Conservation (phyloP, 1,140 invertebrate genomes). For the Hylaeus volcanicus region DNA sequence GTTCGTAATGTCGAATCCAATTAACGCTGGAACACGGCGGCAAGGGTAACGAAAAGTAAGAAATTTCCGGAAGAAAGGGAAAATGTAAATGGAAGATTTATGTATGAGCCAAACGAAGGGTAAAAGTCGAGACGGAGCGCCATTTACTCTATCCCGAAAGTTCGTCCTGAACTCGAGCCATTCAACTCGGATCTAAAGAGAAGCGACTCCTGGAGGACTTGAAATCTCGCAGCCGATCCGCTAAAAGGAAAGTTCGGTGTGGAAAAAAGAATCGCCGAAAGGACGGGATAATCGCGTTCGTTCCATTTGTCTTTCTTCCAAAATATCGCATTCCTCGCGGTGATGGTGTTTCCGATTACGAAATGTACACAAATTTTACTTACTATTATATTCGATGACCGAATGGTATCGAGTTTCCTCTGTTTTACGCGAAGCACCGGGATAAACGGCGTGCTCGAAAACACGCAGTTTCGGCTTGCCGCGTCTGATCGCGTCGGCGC, state of each 20-base stretch:
- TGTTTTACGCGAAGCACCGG: too few relatives aligned
- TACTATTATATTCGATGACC: background rate
- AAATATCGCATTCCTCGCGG: background rate
- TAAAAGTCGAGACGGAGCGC: slow-evolving; percentile 23
- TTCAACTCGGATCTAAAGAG: slow-evolving; percentile 35
- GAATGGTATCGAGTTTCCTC: too few relatives aligned
- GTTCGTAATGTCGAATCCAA: slow-evolving; percentile 43
- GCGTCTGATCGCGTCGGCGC: too few relatives aligned
- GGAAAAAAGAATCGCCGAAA: slow-evolving; percentile 20
- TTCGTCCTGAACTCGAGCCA: slow-evolving; percentile 13
- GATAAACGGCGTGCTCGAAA: too few relatives aligned
- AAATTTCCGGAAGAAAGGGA: background rate
- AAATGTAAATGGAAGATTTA: slow-evolving; percentile 60
- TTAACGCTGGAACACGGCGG: slow-evolving; percentile 36
- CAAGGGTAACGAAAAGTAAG: slow-evolving; percentile 26
- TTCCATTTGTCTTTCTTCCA: background rate
- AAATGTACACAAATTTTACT: background rate
- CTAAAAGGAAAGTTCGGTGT: slow-evolving; percentile 58
- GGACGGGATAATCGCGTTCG: slow-evolving; percentile 4
- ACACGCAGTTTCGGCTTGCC: too few relatives aligned
- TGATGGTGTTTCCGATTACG: background rate
- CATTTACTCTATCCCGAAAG: slow-evolving; percentile 52
- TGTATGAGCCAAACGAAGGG: slow-evolving; percentile 56
- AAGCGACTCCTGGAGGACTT: slow-evolving; percentile 43
- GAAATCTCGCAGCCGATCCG: slow-evolving; percentile 50